Evolutionary conservation across 2,797 vertebrate species (phyloP).

Genomic region (Rhinoraja longicauda): DNA sequence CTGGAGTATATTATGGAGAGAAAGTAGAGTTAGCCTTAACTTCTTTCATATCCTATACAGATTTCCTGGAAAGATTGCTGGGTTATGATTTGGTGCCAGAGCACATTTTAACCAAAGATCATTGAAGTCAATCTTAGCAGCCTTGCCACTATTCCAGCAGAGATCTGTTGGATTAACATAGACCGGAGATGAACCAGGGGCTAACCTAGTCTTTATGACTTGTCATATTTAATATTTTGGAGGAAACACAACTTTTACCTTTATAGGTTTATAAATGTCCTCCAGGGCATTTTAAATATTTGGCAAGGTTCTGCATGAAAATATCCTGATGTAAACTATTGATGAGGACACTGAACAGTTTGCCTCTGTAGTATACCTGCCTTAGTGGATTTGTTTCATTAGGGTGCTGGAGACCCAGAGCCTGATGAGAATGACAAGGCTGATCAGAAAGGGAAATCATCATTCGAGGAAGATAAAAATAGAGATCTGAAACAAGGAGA

Average conservation of each 20-base stretch:
- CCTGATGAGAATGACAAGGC: slow-evolving; percentile 85
- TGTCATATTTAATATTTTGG: neutral
- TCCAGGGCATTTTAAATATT: neutral
- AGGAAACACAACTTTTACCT: neutral
- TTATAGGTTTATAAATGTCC: neutral
- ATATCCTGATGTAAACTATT: neutral
- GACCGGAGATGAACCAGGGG: neutral
- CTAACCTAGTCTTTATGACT: neutral
- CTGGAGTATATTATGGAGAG: neutral
- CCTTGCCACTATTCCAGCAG: neutral
- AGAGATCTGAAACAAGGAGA: slow-evolving; percentile 87
- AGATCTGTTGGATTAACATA: neutral
- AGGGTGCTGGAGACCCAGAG: slow-evolving; percentile 87
- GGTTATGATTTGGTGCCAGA: neutral
- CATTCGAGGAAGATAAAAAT: slow-evolving; percentile 92
- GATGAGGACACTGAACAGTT: neutral
- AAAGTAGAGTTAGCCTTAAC: neutral
- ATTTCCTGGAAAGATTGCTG: neutral
- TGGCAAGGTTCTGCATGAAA: neutral
- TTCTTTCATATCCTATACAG: neutral
- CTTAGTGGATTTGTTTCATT: slow-evolving; percentile 41
- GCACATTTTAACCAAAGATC: neutral
- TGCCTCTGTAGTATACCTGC: slow-evolving; percentile 13
- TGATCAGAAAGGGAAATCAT: slow-evolving; percentile 84
- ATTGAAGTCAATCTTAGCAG: neutral